phyloP scores from a whole-genome alignment of 2,797 vertebrate genomes.

The Hephaestus fuliginosus region DNA sequence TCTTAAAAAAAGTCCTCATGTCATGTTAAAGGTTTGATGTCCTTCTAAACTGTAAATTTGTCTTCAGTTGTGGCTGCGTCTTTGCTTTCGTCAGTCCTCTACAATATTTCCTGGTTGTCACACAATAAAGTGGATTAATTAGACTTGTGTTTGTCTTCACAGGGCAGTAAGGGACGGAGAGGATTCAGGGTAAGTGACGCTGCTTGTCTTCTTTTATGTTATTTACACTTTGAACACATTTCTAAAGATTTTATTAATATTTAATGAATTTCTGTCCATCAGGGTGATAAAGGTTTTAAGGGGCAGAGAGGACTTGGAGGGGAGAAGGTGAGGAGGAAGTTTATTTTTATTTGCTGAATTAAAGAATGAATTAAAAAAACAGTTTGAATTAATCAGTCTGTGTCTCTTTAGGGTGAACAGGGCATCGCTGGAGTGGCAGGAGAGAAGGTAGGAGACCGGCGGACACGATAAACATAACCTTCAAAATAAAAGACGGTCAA shows the following conservation, averaged over 20 bases:
- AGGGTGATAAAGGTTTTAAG: conserved; percentile 68
- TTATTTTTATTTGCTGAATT: background rate
- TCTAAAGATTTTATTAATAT: no score
- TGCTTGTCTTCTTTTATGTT: background rate
- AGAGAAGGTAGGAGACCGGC: conserved; percentile 57
- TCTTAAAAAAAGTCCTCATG: no score
- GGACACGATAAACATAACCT: background rate
- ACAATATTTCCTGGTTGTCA: background rate
- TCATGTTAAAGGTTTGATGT: no score
- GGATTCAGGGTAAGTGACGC: conserved; percentile 64
- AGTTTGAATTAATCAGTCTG: accelerated
- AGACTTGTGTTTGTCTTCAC: conserved; percentile 1
- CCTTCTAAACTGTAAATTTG: no score
- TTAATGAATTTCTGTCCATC: background rate
- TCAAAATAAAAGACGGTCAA: background rate
- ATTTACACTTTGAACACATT: background rate
- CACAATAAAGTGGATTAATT: background rate
- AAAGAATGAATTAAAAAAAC: background rate
- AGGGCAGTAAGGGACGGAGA: conserved; percentile 62
- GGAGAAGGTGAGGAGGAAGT: conserved; percentile 52
- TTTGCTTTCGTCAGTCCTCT: background rate
- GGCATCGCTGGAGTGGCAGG: conserved; percentile 48
- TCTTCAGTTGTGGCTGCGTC: background rate
- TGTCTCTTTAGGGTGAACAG: conserved; percentile 46
- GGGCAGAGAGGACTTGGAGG: conserved; percentile 48